Evolutionary conservation across 2,888 invertebrate genomes (phyloP), one percentile per base, ranked within the genome.

Genomic region (Allacma fusca): DNA sequence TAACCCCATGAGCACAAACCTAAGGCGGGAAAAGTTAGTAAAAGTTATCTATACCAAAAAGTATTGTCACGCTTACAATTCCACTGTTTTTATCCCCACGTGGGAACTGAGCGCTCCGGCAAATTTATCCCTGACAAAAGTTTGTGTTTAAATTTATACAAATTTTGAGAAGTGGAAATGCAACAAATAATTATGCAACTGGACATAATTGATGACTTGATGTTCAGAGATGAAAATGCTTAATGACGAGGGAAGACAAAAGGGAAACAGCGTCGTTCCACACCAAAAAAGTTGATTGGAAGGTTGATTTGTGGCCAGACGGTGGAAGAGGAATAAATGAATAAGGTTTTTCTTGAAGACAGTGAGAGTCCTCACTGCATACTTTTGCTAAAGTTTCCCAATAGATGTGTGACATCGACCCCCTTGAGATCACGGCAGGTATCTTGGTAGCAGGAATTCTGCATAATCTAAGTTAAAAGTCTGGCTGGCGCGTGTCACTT

Each of bases 351-450:
- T 50, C 2, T 40, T 12, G 19, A 50, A 50, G 16, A 50, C 16
- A 50, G 50, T 50, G 50, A 50, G 50, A 50, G 50, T 50, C 5
- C n/a, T n/a, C 50, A 13, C 50, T n/a, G n/a, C 50, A 50, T 50
- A 50, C 16, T n/a, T 69, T 34, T 59, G 57, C 68, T 50, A 50
- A 70, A 34, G 40, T 28, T 62, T 29, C 34, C 40, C 29, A 50
- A 50, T 62, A 29, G 76, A 80, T 79, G 80, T 81, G 81, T 83
- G 83, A 83, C 83, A 83, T 80, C 79, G 80, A 80, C 81, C 82
- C 83, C 83, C 83, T 82, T 82, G 80, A 82, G 83, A 81, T 83
- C 81, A 74, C 81, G 44, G 80, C 83, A 80, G 83, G 83, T 80
- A 81, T 78, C 80, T 80, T 79, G 74, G 78, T 78, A 75, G 77